Conservation (phyloP, 2,888 invertebrate species). For the Nomada flava region DNA sequence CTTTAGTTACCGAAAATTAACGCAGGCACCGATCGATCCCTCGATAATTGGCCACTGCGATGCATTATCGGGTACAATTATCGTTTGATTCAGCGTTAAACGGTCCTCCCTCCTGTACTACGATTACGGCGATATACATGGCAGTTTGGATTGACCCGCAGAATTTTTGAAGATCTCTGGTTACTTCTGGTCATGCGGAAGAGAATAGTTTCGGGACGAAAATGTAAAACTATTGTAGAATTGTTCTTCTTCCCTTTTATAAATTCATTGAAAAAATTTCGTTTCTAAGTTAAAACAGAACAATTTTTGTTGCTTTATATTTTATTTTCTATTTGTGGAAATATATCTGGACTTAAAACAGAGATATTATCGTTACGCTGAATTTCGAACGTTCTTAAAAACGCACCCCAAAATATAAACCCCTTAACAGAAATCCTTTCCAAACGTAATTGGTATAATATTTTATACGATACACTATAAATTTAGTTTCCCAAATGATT, state of each 20-base stretch:
- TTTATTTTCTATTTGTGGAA: background rate
- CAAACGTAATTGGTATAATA: no score
- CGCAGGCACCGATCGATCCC: slow-evolving; percentile 7
- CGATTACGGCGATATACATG: background rate
- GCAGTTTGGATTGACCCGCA: background rate
- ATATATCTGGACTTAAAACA: background rate
- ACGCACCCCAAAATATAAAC: no score
- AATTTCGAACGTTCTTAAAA: no score
- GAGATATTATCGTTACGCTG: background rate
- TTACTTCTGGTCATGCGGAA: no score
- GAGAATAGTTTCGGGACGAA: no score
- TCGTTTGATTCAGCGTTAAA: background rate
- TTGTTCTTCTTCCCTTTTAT: no score
- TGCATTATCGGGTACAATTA: background rate
- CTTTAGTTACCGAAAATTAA: slow-evolving; percentile 30
- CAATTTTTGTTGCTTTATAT: background rate
- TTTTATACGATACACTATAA: no score
- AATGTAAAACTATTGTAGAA: no score
- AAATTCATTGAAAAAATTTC: background rate
- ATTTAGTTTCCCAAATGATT: background rate
- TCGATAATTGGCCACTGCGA: slow-evolving; percentile 4
- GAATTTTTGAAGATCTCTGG: no score
- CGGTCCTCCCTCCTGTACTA: background rate
- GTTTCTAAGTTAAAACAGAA: background rate
- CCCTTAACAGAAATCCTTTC: no score